Base-by-base conservation (phyloP, 2,888 invertebrate genomes). In the Meliscaeva auricollis region DNA sequence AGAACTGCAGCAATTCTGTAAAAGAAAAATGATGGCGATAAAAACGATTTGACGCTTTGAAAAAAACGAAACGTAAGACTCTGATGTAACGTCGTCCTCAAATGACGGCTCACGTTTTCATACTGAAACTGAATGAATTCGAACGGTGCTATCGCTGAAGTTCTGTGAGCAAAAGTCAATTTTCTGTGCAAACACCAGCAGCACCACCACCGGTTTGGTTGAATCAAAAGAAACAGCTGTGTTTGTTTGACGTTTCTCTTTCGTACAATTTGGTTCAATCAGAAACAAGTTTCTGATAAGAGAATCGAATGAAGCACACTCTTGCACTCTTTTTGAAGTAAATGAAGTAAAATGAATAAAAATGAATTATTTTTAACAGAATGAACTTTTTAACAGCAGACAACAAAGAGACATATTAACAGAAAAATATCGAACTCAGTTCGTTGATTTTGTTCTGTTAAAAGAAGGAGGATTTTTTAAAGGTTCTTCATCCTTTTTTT, bases 361-460 rank as follows among this genome's bases (percentile, higher is more conserved):
- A 75, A 48, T 50, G 52, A 54, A 73, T 62, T 13, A 6, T 41
- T 70, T 17, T 75, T 50, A 58, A 69, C 81, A 81, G 76, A 58
- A 17, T 54, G 69, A 30, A 7, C 7, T 8, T 15, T 17, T n/a
- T 17, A 32, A 54, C 69, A 56, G 80, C 84, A 84, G 84, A 85
- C 81, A 81, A 81, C 76, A 81, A 76, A 80, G 80, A 73, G 81
- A 38, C 68, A 58, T 0, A 7, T 60, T 72, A 70, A 80, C 80
- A 80, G 79, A 32, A n/a, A n/a, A n/a, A n/a, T n/a, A n/a, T 13
- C 7, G n/a, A n/a, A 11, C 0, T 15, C 68, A 52, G 56, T 54
- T 38, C 30, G 17, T 11, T 41, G 22, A 17, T 41, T 15, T 38
- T 41, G 26, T 15, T 26, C 38, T 20, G 69, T 11, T 56, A 30